Evolutionary conservation across 1,140 invertebrate genomes (phyloP).

Genomic region (Tigriopus japonicus): DNA sequence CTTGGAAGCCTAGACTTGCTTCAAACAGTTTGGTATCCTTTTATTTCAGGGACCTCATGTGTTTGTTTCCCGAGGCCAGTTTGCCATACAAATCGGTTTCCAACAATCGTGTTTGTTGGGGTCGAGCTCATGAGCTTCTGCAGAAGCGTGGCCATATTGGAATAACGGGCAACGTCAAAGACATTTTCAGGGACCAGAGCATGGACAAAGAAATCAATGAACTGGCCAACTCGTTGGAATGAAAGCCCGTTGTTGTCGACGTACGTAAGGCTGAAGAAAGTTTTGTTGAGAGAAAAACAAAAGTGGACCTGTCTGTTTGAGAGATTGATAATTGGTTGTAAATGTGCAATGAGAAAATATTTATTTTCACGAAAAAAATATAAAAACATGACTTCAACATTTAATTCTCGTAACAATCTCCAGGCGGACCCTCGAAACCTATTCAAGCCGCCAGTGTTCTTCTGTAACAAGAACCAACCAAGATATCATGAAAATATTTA

Average conservation of each 20-base stretch:
- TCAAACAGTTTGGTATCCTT: background rate
- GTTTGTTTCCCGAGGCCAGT: conserved; percentile 2
- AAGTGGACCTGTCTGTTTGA: background rate
- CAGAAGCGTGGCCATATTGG: background rate
- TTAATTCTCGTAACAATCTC: too few species aligned
- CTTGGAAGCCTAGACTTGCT: background rate
- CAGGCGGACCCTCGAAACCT: too few species aligned
- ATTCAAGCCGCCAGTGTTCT: too few species aligned
- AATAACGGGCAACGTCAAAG: conserved; percentile 3
- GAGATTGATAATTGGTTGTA: background rate
- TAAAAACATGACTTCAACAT: too few species aligned
- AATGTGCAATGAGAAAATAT: too few species aligned
- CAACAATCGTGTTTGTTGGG: background rate
- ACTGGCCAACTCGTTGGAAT: background rate
- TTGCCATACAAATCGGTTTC: background rate
- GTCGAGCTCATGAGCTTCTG: background rate
- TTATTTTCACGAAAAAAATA: too few species aligned
- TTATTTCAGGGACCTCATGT: background rate
- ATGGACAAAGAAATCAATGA: background rate
- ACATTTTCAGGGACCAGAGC: background rate
- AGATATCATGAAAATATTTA: too few species aligned
- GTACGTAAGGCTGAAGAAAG: too few species aligned
- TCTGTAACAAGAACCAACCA: too few species aligned
- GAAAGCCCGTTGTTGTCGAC: too few species aligned
- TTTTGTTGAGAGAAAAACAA: too few species aligned